Conservation (phyloP, 2,113 vertebrate species). For the Capra hircus region DNA sequence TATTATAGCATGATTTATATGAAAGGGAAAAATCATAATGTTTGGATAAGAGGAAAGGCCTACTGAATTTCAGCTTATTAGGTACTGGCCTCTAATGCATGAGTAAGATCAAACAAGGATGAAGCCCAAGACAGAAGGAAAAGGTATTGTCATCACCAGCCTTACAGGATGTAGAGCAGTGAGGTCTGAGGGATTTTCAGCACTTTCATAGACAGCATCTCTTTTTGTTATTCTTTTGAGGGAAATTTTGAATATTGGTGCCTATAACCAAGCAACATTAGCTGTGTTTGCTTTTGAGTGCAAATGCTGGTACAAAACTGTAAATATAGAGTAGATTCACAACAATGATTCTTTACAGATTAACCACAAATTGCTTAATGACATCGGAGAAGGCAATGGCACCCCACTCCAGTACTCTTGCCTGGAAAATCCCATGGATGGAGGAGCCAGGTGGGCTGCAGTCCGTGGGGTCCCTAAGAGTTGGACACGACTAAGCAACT, state of each 20-base stretch:
- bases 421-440: too few species aligned
- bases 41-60: neutral
- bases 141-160: neutral
- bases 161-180: neutral
- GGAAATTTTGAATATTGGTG: conserved; percentile 31
- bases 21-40: neutral
- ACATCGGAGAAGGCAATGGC: neutral
- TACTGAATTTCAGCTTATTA: neutral
- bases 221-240: conserved; percentile 12
- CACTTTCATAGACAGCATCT: conserved; percentile 43
- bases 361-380: conserved; percentile 12
- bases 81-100: neutral
- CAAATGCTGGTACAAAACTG: conserved; percentile 60
- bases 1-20: neutral
- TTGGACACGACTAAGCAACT: too few species aligned
- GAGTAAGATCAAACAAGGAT: neutral
- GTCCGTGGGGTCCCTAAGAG: too few species aligned
- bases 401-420: too few species aligned
- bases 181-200: neutral
- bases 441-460: too few species aligned
- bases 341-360: conserved; percentile 38
- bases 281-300: conserved; percentile 23
- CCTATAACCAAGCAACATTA: conserved; percentile 54
- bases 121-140: neutral
- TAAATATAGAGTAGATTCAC: conserved; percentile 18